Evolutionary conservation across 2,888 invertebrate genomes (phyloP), one percentile per base, ranked within the genome.

Genomic region (Deroplatys truncata): DNA sequence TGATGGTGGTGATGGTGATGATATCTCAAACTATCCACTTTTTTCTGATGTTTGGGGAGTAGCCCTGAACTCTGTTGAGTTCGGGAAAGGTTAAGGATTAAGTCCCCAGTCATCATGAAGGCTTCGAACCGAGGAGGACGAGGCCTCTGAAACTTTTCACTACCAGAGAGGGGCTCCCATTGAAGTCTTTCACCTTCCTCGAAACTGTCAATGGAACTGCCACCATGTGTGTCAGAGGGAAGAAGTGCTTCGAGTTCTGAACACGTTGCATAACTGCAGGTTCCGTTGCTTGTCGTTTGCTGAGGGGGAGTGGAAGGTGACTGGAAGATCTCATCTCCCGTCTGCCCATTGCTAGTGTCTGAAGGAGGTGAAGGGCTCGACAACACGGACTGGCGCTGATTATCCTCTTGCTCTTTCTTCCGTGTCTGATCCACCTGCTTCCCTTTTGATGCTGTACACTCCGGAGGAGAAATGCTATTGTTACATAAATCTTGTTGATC

Each of bases 51-150:
- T 92, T 95, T 95, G 89, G 96, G 95, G 89, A 96, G 93, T 90
- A 96, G 94, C 91, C 94, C 95, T 91, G 95, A 94, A 92, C 95
- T 95, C 92, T 96, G 96, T 91, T 97, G 97, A 90, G 97, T 97
- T 92, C 97, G 95, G 90, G 98, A 98, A 91, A 98, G 96, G 94
- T 98, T 98, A 92, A 99, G 95, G 93, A 99, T 98, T 92, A 98
- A 96, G 94, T 99, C 98, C 85, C 99, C 99, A 56, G 99, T 99
- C 99, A 99, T 99, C 96, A 98, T 98, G 95, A 98, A 99, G 90
- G 98, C 98, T 94, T 98, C 98, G 94, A 97, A 98, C 93, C 97
- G 96, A 89, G 93, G 94, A 93, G 93, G 93, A 93, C 91, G 94
- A 93, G 90, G 94, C 86, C 93, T 92, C 88, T 91, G 92, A 90